These are phyloP conservation scores for Salminus brasiliensis DNA, from an alignment of 2,113 vertebrate species.

Conservation along the genomic window DNA sequence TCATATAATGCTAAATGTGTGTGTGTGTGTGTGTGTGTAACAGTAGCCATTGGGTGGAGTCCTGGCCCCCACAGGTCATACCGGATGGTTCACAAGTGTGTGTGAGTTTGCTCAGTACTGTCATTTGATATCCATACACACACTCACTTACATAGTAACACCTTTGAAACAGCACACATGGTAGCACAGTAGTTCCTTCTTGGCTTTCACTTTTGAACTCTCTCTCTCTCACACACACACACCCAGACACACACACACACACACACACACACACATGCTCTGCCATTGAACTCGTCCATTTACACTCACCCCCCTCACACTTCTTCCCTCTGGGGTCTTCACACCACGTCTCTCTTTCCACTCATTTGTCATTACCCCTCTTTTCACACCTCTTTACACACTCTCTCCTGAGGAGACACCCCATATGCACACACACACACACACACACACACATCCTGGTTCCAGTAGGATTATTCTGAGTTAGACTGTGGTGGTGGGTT, in stretches of 20 bases:
- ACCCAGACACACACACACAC: conserved; percentile 3
- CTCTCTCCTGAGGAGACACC: conserved; percentile 32
- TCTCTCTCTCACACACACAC: neutral
- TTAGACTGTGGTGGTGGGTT: too few species aligned
- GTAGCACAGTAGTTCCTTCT: neutral
- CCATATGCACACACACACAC: conserved; percentile 41
- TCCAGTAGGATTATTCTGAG: too few species aligned
- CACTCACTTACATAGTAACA: too few species aligned
- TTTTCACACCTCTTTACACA: conserved; percentile 44
- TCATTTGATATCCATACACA: conserved; percentile 16
- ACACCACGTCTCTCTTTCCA: conserved; percentile 49
- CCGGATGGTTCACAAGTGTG: neutral
- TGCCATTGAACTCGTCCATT: conserved; percentile 18
- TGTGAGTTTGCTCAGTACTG: neutral
- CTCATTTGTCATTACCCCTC: conserved; percentile 47
- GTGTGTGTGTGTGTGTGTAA: neutral
- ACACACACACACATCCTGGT: neutral
- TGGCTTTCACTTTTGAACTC: neutral
- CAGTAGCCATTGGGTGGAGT: neutral
- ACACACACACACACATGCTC: neutral
- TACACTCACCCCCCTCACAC: conserved; percentile 31
- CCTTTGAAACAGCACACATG: too few species aligned
- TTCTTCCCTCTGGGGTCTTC: conserved; percentile 48
- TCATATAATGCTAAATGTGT: too few species aligned
- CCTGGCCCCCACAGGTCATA: neutral